These are phyloP conservation scores for Brachionus manjavacas DNA, from an alignment of 1,140 invertebrate species.

Conservation along the genomic window DNA sequence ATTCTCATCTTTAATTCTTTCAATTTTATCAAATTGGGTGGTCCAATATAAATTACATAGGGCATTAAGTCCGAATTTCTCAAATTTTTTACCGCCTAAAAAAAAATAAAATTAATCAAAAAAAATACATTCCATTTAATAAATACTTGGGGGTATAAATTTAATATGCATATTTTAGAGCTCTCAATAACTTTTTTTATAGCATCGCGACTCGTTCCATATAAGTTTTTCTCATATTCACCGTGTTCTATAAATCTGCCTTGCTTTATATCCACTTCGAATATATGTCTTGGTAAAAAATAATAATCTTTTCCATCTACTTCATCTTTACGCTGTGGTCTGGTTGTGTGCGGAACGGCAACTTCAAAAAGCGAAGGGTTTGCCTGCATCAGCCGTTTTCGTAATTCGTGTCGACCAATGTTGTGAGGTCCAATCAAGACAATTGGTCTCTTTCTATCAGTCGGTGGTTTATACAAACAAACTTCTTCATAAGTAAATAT, in stretches of 20 bases:
- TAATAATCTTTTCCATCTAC: slow-evolving; percentile 92
- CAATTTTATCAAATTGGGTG: slow-evolving; percentile 86
- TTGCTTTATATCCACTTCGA: slow-evolving; percentile 85
- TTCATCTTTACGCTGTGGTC: slow-evolving; percentile 80
- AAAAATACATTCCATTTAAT: background rate
- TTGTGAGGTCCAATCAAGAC: slow-evolving; percentile 95
- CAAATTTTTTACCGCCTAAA: slow-evolving; percentile 75
- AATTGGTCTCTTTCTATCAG: slow-evolving; percentile 67
- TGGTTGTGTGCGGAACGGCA: slow-evolving; percentile 71
- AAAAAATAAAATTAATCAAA: background rate
- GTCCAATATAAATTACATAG: slow-evolving; percentile 91
- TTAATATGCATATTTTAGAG: slow-evolving; percentile 92
- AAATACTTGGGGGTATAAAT: slow-evolving; percentile 72
- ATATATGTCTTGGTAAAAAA: slow-evolving; percentile 86
- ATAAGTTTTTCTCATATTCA: slow-evolving; percentile 93
- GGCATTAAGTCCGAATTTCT: slow-evolving; percentile 87
- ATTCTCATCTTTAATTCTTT: slow-evolving; percentile 82
- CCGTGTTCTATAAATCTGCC: slow-evolving; percentile 94
- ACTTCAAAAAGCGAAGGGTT: slow-evolving; percentile 88
- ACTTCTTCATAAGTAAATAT: slow-evolving; percentile 40
- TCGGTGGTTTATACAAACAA: background rate
- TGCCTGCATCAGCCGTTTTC: slow-evolving; percentile 83
- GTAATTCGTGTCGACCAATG: slow-evolving; percentile 86
- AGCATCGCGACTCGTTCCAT: slow-evolving; percentile 89
- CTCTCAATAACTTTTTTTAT: slow-evolving; percentile 83